Evolutionary conservation across 2,888 invertebrate species (phyloP).

Genomic region (Venusia cambrica): DNA sequence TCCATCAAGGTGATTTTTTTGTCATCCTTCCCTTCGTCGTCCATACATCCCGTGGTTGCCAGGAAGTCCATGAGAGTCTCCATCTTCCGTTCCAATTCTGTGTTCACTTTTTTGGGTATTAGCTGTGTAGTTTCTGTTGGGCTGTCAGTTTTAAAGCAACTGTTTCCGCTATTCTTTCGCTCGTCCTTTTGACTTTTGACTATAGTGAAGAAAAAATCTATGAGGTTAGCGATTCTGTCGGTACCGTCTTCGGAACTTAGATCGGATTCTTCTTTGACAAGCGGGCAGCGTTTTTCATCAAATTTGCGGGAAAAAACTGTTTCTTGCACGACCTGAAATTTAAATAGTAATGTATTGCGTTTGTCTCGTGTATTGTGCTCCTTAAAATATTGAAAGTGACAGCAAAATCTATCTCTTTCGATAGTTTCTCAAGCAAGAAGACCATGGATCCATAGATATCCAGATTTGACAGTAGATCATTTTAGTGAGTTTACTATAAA

Average conservation of each 20-base stretch:
- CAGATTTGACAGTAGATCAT: no score
- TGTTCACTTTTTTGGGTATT: conserved; percentile 56
- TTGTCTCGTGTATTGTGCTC: neutral
- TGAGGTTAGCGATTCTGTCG: conserved; percentile 69
- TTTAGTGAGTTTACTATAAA: no score
- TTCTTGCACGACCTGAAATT: conserved; percentile 69
- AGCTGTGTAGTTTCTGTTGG: conserved; percentile 42
- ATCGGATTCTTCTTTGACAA: conserved; percentile 71
- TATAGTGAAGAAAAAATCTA: conserved; percentile 76
- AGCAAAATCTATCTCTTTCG: no score
- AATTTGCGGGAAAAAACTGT: conserved; percentile 61
- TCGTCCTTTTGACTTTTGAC: conserved; percentile 72
- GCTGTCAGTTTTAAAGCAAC: conserved; percentile 70
- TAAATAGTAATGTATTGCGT: neutral
- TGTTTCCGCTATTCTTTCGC: conserved; percentile 64
- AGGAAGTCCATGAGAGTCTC: conserved; percentile 73
- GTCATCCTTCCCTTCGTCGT: conserved; percentile 58
- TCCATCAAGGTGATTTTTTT: conserved; percentile 76
- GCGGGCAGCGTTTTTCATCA: conserved; percentile 63
- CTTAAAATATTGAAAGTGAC: no score
- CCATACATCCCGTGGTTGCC: conserved; percentile 68
- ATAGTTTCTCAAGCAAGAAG: no score
- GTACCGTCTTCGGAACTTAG: conserved; percentile 62
- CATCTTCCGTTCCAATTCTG: conserved; percentile 72
- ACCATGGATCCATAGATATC: no score